Percentiles rank a stretch among this genome's conserved stretches.
These are phyloP conservation scores for Agapostemon virescens DNA, from an alignment of 2,888 invertebrate genomes.

Conservation along the genomic window DNA sequence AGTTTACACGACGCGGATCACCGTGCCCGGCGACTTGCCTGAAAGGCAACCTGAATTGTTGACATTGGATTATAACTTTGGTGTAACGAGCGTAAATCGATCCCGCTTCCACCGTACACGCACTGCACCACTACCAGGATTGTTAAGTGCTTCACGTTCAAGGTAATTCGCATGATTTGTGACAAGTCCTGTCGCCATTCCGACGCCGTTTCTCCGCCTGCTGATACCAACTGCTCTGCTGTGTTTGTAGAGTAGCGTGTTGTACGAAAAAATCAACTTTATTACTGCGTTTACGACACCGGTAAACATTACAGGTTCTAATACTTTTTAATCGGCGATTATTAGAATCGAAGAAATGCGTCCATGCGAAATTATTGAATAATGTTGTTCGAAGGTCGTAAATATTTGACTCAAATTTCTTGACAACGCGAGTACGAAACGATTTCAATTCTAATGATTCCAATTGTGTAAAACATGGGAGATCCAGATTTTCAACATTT, in stretches of 20 bases:
- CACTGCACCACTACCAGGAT: neutral
- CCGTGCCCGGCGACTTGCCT: conserved; percentile 6
- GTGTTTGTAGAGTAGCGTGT: conserved; percentile 3
- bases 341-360: too few relatives aligned
- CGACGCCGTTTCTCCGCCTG: neutral
- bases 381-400: too few relatives aligned
- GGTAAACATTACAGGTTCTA: too few relatives aligned
- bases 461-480: too few relatives aligned
- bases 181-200: conserved; percentile 1
- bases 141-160: conserved; percentile 8
- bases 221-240: neutral
- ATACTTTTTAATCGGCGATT: too few relatives aligned
- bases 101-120: conserved; percentile 47
- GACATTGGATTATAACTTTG: conserved; percentile 71
- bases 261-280: neutral
- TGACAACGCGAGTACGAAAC: too few relatives aligned
- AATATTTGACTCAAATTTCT: too few relatives aligned
- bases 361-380: too few relatives aligned
- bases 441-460: too few relatives aligned
- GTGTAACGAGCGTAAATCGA: conserved; percentile 62
- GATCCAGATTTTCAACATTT: too few relatives aligned
- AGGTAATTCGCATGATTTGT: conserved; percentile 50
- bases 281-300: too few relatives aligned
- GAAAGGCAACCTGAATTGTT: conserved; percentile 65
- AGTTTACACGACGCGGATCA: conserved; percentile 37